Evolutionary conservation across 2,888 invertebrate species (phyloP).

Genomic region (Drosophila yooni): DNA sequence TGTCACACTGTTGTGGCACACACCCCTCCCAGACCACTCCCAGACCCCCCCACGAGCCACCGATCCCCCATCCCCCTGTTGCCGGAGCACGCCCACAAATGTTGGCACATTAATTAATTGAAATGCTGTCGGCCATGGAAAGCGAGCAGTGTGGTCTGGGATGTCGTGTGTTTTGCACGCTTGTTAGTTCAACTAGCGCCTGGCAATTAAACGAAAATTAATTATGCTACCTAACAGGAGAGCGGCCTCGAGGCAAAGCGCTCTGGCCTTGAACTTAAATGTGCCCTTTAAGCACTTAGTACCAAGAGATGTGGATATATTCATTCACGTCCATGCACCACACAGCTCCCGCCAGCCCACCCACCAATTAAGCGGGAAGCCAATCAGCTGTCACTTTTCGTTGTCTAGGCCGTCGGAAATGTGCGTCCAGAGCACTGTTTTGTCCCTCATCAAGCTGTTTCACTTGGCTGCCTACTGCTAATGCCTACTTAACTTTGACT

Average conservation of each 20-base stretch:
- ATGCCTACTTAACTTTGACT: constrained; percentile 78
- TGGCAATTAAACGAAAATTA: constrained; percentile 76
- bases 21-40: not conserved
- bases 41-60: not conserved
- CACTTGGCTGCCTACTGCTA: constrained; percentile 41
- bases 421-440: constrained; percentile 16
- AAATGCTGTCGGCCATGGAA: constrained; percentile 71
- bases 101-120: constrained; percentile 80
- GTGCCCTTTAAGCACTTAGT: constrained; percentile 20
- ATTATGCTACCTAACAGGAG: constrained; percentile 68
- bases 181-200: constrained; percentile 80
- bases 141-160: constrained; percentile 9
- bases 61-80: not conserved
- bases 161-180: constrained; percentile 66
- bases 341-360: not conserved
- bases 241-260: constrained; percentile 48
- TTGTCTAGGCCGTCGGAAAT: constrained; percentile 61
- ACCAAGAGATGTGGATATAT: not conserved
- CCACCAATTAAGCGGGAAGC: constrained; percentile 46
- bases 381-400: constrained; percentile 60
- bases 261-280: constrained; percentile 68
- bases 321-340: not conserved
- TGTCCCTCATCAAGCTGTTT: constrained; percentile 1
- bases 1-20: constrained; percentile 59
- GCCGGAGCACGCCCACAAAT: constrained; percentile 61